phyloP scores from a whole-genome alignment of 2,113 vertebrate species.

The Dolichallabes microphthalmus region DNA sequence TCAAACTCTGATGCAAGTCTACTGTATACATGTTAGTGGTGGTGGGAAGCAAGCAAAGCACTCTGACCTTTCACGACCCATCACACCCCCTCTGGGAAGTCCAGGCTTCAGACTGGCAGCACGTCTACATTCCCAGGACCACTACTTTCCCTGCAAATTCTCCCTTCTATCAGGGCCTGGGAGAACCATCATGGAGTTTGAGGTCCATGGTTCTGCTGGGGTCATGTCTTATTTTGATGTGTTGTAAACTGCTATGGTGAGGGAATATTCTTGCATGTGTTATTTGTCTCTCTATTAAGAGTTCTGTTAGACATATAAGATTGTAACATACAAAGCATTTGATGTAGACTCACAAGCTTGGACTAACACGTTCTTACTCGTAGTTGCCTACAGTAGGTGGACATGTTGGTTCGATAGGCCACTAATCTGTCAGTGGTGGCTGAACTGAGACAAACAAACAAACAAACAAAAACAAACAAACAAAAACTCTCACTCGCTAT shows the following conservation, averaged over 20 bases:
- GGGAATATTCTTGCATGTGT: background rate
- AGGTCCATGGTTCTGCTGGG: background rate
- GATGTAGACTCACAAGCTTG: background rate
- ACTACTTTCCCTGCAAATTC: slow-evolving; percentile 10
- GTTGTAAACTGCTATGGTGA: background rate
- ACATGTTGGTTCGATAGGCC: background rate
- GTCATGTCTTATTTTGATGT: background rate
- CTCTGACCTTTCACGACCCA: slow-evolving; percentile 81
- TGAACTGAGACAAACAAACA: background rate
- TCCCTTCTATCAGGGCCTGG: background rate
- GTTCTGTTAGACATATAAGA: background rate
- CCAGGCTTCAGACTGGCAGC: slow-evolving; percentile 72
- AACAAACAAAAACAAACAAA: background rate
- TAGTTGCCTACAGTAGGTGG: background rate
- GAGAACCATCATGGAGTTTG: background rate
- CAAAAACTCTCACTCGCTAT: background rate
- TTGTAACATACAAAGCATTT: background rate
- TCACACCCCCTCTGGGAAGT: slow-evolving; percentile 71
- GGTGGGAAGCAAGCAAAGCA: slow-evolving; percentile 86
- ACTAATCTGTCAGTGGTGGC: background rate
- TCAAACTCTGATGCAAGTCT: slow-evolving; percentile 82
- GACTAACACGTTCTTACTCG: background rate
- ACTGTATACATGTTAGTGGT: slow-evolving; percentile 73
- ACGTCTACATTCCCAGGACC: slow-evolving; percentile 65
- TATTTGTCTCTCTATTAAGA: background rate